Evolutionary conservation across 2,113 vertebrate genomes (phyloP), one percentile per base, ranked within the genome.

Genomic region (Callithrix jacchus): DNA sequence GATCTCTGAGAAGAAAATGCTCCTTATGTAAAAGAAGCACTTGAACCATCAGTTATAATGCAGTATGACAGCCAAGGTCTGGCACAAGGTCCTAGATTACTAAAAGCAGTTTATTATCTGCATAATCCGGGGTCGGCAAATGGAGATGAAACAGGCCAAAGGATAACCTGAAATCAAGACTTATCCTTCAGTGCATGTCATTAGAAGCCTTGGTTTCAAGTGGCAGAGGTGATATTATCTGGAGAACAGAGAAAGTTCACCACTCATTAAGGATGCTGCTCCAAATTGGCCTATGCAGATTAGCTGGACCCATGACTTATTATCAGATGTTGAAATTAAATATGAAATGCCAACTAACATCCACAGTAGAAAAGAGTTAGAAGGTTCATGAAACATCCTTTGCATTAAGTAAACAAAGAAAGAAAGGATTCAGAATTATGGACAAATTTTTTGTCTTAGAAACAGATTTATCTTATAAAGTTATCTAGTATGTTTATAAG

Each of bases 141-240:
- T 74, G 89, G 79, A 97, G 97, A 98, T 64, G 40, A 97, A 97
- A 68, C 23, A 90, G 49, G 96, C 56, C 30, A 82, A 37, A 73
- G 18, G 66, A 77, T 93, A 97, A 90, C 13, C 11, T 96, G 92
- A 96, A 97, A 89, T 83, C 82, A 89, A 95, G 92, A 76, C 87
- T 71, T 42, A 47, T 81, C 91, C 92, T 94, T 94, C 74, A 89
- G 81, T 8, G 86, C 70, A 16, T 6, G 5, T 85, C 49, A 27
- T 77, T 18, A 89, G 40, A 94, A 5, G 0, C n/a, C 37, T 37
- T 68, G 42, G 94, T 95, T 95, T 96, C 70, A 94, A 96, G 90
- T 64, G 14, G 54, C 95, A 82, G 66, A 89, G 66, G n/a, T 68
- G 79, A 97, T 30, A 58, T 7, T 3, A 68, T 74, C 56, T 40